These are phyloP conservation scores for Meloidogyne chitwoodi DNA, from an alignment of 1,140 invertebrate genomes.

Conservation along the genomic window DNA sequence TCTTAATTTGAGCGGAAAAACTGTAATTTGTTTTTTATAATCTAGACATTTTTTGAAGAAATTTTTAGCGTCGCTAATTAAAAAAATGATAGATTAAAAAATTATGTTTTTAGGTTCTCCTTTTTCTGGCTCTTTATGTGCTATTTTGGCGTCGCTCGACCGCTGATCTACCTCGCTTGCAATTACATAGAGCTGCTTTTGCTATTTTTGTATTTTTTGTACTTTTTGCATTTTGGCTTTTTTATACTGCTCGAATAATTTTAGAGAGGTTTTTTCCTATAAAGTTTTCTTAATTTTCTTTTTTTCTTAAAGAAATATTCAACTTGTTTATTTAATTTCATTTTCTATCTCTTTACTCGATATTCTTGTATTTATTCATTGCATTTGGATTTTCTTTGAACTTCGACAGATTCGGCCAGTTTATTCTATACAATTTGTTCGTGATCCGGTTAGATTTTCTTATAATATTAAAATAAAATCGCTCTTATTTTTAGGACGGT, in stretches of 20 bases:
- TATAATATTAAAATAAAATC: too few species aligned
- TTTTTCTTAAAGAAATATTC: constrained; percentile 24
- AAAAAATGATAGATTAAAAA: too few species aligned
- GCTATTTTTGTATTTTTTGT: constrained; percentile 36
- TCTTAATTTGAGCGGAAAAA: constrained; percentile 30
- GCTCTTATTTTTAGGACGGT: constrained; percentile 20
- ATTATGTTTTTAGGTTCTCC: not conserved
- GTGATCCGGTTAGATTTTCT: constrained; percentile 30
- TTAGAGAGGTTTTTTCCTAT: constrained; percentile 16
- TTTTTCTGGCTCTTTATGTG: constrained; percentile 38
- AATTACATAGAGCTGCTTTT: constrained; percentile 32
- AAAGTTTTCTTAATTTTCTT: not conserved
- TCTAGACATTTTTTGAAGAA: too few species aligned
- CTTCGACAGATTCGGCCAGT: constrained; percentile 30
- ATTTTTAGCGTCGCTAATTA: too few species aligned
- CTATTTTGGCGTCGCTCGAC: constrained; percentile 33
- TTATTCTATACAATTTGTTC: constrained; percentile 32
- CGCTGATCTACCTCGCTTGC: constrained; percentile 35
- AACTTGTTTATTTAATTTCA: constrained; percentile 27
- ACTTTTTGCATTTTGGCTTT: constrained; percentile 45
- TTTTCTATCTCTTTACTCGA: constrained; percentile 40
- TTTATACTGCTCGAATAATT: constrained; percentile 37
- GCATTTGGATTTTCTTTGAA: constrained; percentile 43
- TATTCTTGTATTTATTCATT: constrained; percentile 38
- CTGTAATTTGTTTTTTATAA: not conserved